Evolutionary conservation across 2,797 vertebrate genomes (phyloP), one percentile per base, ranked within the genome.

Genomic region (Hoplostethus mediterraneus): DNA sequence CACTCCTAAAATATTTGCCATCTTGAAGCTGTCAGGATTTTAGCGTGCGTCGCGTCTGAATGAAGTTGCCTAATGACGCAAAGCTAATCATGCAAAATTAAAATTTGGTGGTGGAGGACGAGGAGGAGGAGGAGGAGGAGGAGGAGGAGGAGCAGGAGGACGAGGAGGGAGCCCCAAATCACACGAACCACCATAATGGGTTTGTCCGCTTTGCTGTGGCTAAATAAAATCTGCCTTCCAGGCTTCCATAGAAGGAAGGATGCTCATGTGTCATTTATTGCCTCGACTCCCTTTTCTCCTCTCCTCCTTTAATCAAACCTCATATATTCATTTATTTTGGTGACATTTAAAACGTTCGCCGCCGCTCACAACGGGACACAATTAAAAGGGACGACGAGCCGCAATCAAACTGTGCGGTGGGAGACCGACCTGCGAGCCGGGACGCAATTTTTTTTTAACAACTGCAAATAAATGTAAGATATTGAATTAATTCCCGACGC

Each of bases 61-160:
- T 94, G 90, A 95, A 96, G 95, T 96, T 96, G 95, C 96, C 96
- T 97, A 98, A 98, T 98, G 97, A 97, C 95, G 96, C 96, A 97
- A 95, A 96, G 96, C 97, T 99, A 98, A 98, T 99, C 97, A 97
- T 97, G 96, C 96, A 96, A 97, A 98, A 98, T 98, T 97, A 97
- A 97, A 97, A 98, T 96, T 96, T 96, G 96, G 96, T 94, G 94
- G 93, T 9, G 68, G 75, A 21, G 21, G 21, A 21, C 1, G 21
- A 21, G 21, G 21, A 21, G 21, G 21, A 21, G 21, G 21, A 21
- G 21, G 21, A 21, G 21, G 21, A 21, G 75, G 80, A 72, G 49
- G 65, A 52, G 53, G 60, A 33, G 45, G 66, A 40, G 48, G 60
- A 33, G 45, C 63, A 40, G 48, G 94, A 90, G 38, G 38, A 40